A percentile compares a stretch with the other conserved stretches of the same genome.
Evolutionary conservation across 2,797 vertebrate genomes (phyloP).

Genomic region (Sebastes oblongus): DNA sequence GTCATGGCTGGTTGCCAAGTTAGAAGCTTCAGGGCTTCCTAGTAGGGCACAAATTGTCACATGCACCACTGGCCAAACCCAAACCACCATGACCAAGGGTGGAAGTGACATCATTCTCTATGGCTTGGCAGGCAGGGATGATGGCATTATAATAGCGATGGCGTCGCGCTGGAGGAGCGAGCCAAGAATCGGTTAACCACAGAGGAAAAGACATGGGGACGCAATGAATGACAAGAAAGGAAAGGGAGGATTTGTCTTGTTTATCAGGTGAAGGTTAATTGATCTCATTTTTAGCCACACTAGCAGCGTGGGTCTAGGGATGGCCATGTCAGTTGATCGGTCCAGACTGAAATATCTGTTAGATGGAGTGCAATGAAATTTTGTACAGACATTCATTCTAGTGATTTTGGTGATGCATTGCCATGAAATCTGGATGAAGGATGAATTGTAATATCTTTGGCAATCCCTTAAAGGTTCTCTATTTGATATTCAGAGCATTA

Average conservation of each 20-base stretch:
- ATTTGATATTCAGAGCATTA: too few relatives aligned
- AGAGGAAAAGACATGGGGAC: slow-evolving; percentile 59
- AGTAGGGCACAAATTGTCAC: slow-evolving; percentile 81
- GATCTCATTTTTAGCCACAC: neutral
- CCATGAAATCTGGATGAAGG: neutral
- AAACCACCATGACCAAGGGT: slow-evolving; percentile 82
- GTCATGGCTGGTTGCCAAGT: slow-evolving; percentile 66
- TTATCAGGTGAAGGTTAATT: slow-evolving; percentile 58
- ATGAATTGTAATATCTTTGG: neutral
- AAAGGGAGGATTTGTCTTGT: slow-evolving; percentile 39
- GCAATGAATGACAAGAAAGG: slow-evolving; percentile 50
- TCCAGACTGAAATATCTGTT: neutral
- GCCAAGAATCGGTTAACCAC: slow-evolving; percentile 76
- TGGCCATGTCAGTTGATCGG: neutral
- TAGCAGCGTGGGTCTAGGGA: neutral
- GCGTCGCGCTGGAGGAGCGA: slow-evolving; percentile 52
- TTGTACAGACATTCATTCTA: neutral
- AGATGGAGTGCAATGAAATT: neutral
- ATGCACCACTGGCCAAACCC: slow-evolving; percentile 75
- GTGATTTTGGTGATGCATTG: neutral
- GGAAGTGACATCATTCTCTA: slow-evolving; percentile 86
- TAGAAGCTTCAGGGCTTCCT: slow-evolving; percentile 72
- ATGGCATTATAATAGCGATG: slow-evolving; percentile 81
- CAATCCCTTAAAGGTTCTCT: neutral
- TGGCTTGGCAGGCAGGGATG: slow-evolving; percentile 76